Percentiles rank a stretch among this genome's conserved stretches.
Conservation (phyloP, 2,888 invertebrate genomes). For the Eupithecia subumbrata region DNA sequence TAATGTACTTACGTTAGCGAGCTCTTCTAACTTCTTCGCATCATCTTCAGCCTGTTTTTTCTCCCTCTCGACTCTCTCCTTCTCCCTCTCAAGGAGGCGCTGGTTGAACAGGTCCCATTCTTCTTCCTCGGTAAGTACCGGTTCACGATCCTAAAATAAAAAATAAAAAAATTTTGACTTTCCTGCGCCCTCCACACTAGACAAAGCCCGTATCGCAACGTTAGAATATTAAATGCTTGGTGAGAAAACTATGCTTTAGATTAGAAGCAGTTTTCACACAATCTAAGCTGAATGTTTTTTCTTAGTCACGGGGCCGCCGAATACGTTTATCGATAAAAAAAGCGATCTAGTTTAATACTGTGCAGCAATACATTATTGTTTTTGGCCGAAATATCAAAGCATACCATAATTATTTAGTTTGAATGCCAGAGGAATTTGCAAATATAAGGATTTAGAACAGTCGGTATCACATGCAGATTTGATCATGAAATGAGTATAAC, state of each 20-base stretch:
- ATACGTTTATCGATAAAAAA: too few relatives aligned
- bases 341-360: too few relatives aligned
- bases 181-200: not conserved
- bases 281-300: too few relatives aligned
- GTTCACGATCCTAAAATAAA: constrained; percentile 44
- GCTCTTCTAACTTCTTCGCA: constrained; percentile 65
- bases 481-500: too few relatives aligned
- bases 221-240: not conserved
- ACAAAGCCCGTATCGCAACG: not conserved
- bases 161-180: not conserved
- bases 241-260: not conserved
- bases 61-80: constrained; percentile 66
- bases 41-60: constrained; percentile 69
- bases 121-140: constrained; percentile 64
- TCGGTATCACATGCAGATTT: too few relatives aligned
- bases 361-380: too few relatives aligned
- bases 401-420: too few relatives aligned
- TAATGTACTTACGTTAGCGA: constrained; percentile 59
- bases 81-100: constrained; percentile 63
- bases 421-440: too few relatives aligned
- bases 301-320: too few relatives aligned
- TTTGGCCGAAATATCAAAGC: too few relatives aligned
- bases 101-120: constrained; percentile 72
- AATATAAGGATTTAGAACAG: too few relatives aligned
- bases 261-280: not conserved